These are phyloP conservation scores for Rhineura floridana DNA, from an alignment of 2,113 vertebrate genomes.

Conservation along the genomic window DNA sequence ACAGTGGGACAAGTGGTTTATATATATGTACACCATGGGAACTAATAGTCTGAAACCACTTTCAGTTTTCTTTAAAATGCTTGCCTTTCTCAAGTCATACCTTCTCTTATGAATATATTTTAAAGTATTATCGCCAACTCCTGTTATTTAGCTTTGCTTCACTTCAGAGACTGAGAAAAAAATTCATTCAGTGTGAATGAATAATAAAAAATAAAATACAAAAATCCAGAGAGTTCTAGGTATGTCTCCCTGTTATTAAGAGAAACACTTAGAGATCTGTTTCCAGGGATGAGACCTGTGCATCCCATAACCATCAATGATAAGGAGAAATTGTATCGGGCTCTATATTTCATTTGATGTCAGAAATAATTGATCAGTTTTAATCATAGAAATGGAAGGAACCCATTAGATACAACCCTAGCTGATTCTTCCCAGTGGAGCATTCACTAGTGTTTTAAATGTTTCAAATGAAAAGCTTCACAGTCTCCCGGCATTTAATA, in stretches of 20 bases:
- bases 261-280: not conserved
- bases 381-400: conserved; percentile 12
- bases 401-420: not conserved
- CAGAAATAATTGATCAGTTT: conserved; percentile 27
- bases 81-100: not conserved
- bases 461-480: not conserved
- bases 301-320: conserved; percentile 14
- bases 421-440: not conserved
- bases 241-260: not conserved
- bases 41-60: not conserved
- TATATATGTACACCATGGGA: not conserved
- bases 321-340: conserved; percentile 2
- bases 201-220: not conserved
- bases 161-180: not conserved
- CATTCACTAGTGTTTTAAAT: not conserved
- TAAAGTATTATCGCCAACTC: not conserved
- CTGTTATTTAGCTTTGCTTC: not conserved
- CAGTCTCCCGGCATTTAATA: conserved; percentile 19
- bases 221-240: not conserved
- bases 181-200: not conserved
- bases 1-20: not conserved
- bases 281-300: not conserved
- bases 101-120: not conserved
- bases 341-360: not conserved
- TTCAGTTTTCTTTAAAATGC: not conserved